Conservation (phyloP, 92 coral and sea anemone species). For the Porites cylindrica region DNA sequence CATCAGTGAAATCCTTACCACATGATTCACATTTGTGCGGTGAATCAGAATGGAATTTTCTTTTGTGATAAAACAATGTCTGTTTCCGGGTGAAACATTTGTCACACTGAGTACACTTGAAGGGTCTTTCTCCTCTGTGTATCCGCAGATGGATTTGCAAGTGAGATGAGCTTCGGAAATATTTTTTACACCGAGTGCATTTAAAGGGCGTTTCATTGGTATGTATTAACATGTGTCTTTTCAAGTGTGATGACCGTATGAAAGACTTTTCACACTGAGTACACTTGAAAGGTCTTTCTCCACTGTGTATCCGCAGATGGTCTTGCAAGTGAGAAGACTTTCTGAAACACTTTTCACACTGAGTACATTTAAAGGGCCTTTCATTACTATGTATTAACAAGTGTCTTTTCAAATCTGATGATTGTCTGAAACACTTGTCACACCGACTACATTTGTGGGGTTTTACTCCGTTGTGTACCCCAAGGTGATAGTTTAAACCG, state of each 20-base stretch:
- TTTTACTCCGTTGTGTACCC: no score
- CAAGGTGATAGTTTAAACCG: no score
- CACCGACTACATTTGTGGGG: not conserved
- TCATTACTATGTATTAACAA: no score
- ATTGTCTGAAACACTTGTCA: not conserved
- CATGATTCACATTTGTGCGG: no score
- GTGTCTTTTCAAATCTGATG: no score
- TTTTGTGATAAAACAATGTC: no score
- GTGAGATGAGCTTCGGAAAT: not conserved
- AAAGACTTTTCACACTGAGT: not conserved
- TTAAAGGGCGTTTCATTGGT: not conserved
- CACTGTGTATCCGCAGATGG: no score
- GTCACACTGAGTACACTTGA: not conserved
- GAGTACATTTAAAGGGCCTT: not conserved
- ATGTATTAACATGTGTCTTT: not conserved
- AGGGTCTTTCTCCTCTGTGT: not conserved
- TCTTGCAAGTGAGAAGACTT: no score
- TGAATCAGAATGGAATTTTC: no score
- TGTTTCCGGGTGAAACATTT: not conserved
- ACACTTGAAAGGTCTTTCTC: not conserved
- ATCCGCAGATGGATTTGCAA: not conserved
- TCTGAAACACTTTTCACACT: no score
- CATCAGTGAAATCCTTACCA: no score
- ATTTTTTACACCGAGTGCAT: not conserved
- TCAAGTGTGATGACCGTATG: not conserved